Evolutionary conservation across 2,797 vertebrate genomes (phyloP).

Genomic region (Macroramphosus scolopax): DNA sequence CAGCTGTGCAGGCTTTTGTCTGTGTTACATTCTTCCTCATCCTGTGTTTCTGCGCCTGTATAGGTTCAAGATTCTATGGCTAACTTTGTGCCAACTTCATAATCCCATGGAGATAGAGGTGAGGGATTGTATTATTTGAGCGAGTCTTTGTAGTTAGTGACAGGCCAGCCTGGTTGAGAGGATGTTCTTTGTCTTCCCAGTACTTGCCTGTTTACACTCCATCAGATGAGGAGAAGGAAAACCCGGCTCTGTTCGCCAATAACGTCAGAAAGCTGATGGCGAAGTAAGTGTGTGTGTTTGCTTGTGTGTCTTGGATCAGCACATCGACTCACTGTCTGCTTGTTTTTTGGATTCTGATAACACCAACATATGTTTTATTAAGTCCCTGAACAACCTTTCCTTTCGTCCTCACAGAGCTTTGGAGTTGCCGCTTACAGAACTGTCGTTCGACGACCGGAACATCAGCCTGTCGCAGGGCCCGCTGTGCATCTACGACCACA

Average conservation of each 20-base stretch:
- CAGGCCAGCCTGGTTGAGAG: background rate
- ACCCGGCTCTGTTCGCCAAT: conserved; percentile 87
- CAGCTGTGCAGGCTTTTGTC: no score
- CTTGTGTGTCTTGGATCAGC: background rate
- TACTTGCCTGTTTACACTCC: conserved; percentile 91
- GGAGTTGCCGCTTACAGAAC: conserved; percentile 85
- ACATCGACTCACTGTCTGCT: no score
- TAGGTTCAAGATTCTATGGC: conserved; percentile 94
- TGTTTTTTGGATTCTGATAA: background rate
- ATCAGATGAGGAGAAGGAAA: conserved; percentile 86
- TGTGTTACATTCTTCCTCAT: background rate
- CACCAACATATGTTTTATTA: fast-evolving
- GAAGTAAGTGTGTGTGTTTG: conserved; percentile 60
- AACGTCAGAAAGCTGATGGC: conserved; percentile 88
- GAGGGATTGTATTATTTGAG: conserved; percentile 34
- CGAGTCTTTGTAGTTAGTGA: no score
- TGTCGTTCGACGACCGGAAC: conserved; percentile 92
- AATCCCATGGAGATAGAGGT: conserved; percentile 94
- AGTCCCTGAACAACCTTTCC: background rate
- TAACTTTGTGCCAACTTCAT: conserved; percentile 91
- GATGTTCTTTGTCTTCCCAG: conserved; percentile 58
- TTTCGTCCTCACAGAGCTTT: conserved; percentile 77
- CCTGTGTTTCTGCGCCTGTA: background rate
- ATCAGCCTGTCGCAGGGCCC: conserved; percentile 87
- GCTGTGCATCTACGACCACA: conserved; percentile 81